A percentile compares a stretch with the other conserved stretches of the same genome.
Conservation (phyloP, 2,797 vertebrate genomes). For the Pantherophis alleghaniensis region DNA sequence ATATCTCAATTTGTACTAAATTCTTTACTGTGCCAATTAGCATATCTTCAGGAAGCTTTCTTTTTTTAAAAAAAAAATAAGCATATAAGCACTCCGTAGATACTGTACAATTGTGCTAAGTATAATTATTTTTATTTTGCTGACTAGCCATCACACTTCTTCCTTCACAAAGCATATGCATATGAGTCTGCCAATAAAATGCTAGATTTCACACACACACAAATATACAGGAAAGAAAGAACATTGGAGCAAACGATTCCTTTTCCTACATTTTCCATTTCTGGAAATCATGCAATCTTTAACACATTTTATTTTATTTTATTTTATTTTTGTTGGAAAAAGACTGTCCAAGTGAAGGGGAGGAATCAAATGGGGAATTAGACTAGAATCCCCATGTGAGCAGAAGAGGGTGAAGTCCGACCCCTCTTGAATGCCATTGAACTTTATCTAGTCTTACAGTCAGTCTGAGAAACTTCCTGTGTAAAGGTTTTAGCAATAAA, state of each 20-base stretch:
- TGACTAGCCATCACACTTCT: not conserved
- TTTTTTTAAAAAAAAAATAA: not conserved
- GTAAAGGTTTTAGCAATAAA: too few species aligned
- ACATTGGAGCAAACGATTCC: not conserved
- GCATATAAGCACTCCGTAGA: not conserved
- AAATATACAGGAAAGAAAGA: not conserved
- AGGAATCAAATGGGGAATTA: not conserved
- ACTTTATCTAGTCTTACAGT: not conserved
- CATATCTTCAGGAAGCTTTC: not conserved
- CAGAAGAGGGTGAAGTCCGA: not conserved
- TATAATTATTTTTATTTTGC: rapidly evolving
- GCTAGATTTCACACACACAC: not conserved
- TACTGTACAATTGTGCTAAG: rapidly evolving
- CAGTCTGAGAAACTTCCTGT: too few species aligned
- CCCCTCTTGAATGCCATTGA: not conserved
- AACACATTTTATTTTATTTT: not conserved
- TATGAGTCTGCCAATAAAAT: not conserved
- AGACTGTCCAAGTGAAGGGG: not conserved
- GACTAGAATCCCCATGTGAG: not conserved
- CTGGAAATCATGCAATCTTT: not conserved
- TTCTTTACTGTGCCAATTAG: rapidly evolving
- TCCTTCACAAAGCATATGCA: not conserved
- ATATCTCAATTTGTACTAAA: not conserved
- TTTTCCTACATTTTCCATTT: not conserved
- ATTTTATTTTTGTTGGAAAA: not conserved